Conservation (phyloP, 2,113 vertebrate genomes). For the Empidonax traillii region DNA sequence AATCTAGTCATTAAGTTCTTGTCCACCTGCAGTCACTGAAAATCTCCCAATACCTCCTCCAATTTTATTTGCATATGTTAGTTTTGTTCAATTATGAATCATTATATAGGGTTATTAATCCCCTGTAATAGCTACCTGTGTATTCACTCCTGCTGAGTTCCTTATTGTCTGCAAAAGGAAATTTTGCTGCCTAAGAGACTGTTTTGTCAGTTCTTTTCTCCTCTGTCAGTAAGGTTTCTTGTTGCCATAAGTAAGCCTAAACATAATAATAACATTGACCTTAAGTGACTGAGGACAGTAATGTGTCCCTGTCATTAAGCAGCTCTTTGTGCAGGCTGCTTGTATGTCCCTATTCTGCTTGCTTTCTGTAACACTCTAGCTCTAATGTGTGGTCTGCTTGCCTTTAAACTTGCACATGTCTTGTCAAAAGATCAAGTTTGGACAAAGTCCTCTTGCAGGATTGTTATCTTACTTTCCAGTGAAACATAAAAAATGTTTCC, state of each 20-base stretch:
- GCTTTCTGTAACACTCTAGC: not conserved
- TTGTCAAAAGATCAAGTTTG: not conserved
- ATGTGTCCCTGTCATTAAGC: not conserved
- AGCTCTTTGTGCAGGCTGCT: not conserved
- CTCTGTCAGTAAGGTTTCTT: not conserved
- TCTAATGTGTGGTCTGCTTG: not conserved
- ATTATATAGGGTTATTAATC: not conserved
- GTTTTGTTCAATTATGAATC: not conserved
- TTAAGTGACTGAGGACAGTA: not conserved
- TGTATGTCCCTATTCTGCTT: rapidly evolving
- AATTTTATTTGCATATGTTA: not conserved
- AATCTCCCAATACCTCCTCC: not conserved
- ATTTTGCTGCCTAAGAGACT: not conserved
- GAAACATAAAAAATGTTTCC: not conserved
- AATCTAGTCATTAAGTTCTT: not conserved
- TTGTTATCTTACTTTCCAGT: not conserved
- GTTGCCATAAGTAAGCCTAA: not conserved
- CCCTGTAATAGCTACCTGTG: not conserved
- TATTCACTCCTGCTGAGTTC: not conserved
- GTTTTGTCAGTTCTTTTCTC: not conserved
- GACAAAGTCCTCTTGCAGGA: not conserved
- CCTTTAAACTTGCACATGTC: not conserved
- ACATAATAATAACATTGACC: not conserved
- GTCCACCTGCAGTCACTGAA: not conserved
- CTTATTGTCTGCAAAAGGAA: not conserved